Conservation (phyloP, 2,797 vertebrate species). For the Holocentrus rufus region DNA sequence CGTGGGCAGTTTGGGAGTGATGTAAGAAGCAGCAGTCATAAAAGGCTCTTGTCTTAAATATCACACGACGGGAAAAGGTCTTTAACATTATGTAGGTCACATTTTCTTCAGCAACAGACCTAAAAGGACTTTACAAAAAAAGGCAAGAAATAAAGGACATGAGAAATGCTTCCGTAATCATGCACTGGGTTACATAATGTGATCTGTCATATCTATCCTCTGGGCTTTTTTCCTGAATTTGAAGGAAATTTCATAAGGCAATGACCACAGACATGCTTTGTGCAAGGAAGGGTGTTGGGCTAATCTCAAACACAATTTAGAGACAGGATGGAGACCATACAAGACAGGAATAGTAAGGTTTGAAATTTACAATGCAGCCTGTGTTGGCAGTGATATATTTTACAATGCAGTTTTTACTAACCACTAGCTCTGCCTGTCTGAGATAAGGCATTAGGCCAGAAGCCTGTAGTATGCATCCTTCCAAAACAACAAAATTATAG, state of each 20-base stretch:
- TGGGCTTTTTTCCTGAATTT: not conserved
- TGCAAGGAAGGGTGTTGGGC: not conserved
- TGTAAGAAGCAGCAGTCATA: not conserved
- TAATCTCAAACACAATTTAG: slow-evolving; percentile 14
- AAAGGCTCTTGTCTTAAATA: not conserved
- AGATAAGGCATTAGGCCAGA: slow-evolving; percentile 47
- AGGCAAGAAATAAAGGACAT: not conserved
- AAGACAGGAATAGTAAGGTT: slow-evolving; percentile 22
- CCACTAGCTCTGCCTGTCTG: slow-evolving; percentile 35
- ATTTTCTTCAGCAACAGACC: not conserved
- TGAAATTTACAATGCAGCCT: slow-evolving; percentile 44
- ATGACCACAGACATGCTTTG: not conserved
- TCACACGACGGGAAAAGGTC: not conserved
- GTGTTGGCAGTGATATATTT: slow-evolving; percentile 27
- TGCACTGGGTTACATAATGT: slow-evolving; percentile 5
- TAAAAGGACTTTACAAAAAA: not conserved
- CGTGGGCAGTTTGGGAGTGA: no score
- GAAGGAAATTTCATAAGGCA: not conserved
- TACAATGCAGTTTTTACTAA: slow-evolving; percentile 25
- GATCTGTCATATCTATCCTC: not conserved
- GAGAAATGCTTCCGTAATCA: not conserved
- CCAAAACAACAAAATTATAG: slow-evolving; percentile 22
- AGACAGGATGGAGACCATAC: slow-evolving; percentile 38
- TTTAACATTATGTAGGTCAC: not conserved
- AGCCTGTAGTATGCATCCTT: slow-evolving; percentile 1